These are phyloP conservation scores for Cydia amplana DNA, from an alignment of 1,140 invertebrate species.

Conservation along the genomic window DNA sequence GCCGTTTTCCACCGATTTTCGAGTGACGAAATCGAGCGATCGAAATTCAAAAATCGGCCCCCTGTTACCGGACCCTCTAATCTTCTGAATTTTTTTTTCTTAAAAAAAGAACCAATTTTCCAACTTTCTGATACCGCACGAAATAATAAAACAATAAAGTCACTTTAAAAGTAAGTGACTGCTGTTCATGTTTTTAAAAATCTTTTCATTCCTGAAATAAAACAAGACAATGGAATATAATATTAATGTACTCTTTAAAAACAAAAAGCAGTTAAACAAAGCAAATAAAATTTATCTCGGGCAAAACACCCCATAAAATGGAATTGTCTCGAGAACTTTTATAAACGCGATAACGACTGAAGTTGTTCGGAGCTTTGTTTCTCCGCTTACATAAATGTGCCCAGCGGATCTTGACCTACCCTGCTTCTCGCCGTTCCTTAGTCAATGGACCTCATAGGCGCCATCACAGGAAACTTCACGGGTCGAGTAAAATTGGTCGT, in stretches of 20 bases:
- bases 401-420: constrained; percentile 54
- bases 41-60: too few species aligned
- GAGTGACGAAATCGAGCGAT: too few species aligned
- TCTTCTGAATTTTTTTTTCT: too few species aligned
- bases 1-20: too few species aligned
- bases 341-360: constrained; percentile 78
- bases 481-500: constrained; percentile 61
- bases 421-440: constrained; percentile 25
- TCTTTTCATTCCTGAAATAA: neutral
- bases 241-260: constrained; percentile 45
- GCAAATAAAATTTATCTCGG: constrained; percentile 75
- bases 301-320: constrained; percentile 78
- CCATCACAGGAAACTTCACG: constrained; percentile 43
- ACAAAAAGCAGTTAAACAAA: constrained; percentile 65
- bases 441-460: constrained; percentile 32
- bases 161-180: too few species aligned
- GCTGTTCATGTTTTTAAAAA: too few species aligned
- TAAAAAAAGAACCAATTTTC: too few species aligned
- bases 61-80: too few species aligned
- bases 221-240: neutral
- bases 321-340: constrained; percentile 76
- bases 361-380: constrained; percentile 75
- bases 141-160: too few species aligned
- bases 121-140: too few species aligned
- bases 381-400: constrained; percentile 71